Base-by-base conservation (phyloP, 2,113 vertebrate genomes). In the Sminthopsis crassicaudata region DNA sequence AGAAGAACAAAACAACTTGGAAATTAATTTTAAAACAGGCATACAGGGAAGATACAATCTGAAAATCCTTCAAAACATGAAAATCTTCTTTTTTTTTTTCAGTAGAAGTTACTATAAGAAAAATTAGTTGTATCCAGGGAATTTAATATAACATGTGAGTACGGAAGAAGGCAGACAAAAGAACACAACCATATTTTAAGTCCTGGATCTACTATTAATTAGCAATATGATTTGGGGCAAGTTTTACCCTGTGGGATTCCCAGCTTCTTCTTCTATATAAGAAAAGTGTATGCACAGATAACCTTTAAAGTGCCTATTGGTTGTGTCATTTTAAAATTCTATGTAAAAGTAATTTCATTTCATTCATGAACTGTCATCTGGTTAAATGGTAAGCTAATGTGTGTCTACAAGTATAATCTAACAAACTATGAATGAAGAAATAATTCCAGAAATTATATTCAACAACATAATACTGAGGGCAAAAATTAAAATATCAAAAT, bases 21-120 rank as follows among this genome's bases (percentile, higher is more conserved):
- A 97, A 97, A 97, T 97, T 98, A 97, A 97, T 98, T 96, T 60
- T 96, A 93, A 91, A 94, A 91, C 42, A 97, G 3, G 92, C 12
- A 25, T 25, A 84, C 93, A 96, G 84, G 93, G 96, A 90, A 92
- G 19, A 57, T 53, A 91, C 3, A 84, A 90, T 67, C 50, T 48
- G 93, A 92, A 97, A 27, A 36, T 51, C 23, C n/a, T 92, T 92
- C 89, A 26, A 50, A 48, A 50, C 12, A 19, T 50, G 30, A 96
- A 94, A 95, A 54, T 57, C 53, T 94, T 24, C 8, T 95, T 95
- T 91, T 25, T 27, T 91, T 95, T n/a, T 36, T 53, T 76, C 8
- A 67, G 55, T 52, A 48, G 92, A 97, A 94, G 1, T 22, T 94
- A 91, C 93, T 84, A 93, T 90, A 96, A 92, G 6, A 94, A 96